A percentile compares a stretch with the other conserved stretches of the same genome.
Conservation (phyloP, 2,113 vertebrate species). For the Bombycilla garrulus region DNA sequence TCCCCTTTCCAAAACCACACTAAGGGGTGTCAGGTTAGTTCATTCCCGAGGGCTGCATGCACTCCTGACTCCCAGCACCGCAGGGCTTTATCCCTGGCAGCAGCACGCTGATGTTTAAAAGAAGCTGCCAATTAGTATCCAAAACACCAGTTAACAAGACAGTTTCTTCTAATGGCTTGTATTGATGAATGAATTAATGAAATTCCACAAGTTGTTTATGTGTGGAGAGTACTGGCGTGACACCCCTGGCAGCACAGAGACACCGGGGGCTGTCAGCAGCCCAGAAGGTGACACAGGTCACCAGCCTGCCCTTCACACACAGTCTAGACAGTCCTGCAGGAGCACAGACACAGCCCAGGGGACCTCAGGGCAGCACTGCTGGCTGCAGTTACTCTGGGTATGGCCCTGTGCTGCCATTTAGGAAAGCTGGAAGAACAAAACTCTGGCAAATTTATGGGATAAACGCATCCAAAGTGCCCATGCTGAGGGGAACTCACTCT, state of each 20-base stretch:
- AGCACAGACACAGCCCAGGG: background rate
- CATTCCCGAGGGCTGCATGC: background rate
- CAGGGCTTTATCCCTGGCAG: background rate
- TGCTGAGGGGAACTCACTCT: background rate
- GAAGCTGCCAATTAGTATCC: background rate
- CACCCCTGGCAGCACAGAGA: background rate
- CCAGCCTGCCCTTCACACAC: background rate
- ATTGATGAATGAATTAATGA: constrained; percentile 22
- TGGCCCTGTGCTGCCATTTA: background rate
- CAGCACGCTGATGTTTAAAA: background rate
- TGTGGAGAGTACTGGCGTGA: background rate
- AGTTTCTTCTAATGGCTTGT: background rate
- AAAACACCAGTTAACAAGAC: background rate
- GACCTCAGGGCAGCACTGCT: background rate
- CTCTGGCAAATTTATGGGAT: background rate
- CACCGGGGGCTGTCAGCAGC: background rate
- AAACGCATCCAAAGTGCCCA: background rate
- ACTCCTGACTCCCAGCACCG: background rate
- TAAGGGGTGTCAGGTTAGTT: background rate
- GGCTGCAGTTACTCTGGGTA: background rate
- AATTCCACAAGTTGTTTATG: background rate
- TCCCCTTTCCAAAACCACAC: background rate
- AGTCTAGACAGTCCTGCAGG: background rate
- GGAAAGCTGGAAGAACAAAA: background rate
- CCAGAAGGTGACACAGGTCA: background rate